Conservation (phyloP, 2,113 vertebrate species). For the Brachypteracias leptosomus region DNA sequence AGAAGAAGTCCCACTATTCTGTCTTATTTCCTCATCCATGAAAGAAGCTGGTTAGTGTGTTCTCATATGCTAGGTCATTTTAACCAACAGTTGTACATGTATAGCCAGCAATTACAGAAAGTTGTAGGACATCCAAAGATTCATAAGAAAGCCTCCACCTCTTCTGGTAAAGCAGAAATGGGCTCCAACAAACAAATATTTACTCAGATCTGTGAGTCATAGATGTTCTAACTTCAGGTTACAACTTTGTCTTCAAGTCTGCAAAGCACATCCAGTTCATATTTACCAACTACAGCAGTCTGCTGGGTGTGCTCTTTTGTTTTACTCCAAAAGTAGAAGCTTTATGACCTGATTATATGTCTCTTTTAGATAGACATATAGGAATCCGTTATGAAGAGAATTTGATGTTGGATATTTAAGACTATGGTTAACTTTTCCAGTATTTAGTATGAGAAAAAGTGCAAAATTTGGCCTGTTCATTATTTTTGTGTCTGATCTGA, state of each 20-base stretch:
- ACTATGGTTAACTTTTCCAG: background rate
- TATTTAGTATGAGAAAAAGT: background rate
- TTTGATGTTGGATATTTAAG: background rate
- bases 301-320: background rate
- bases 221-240: background rate
- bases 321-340: background rate
- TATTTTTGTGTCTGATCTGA: background rate
- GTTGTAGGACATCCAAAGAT: background rate
- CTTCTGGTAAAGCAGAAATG: conserved; percentile 8
- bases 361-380: background rate
- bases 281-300: background rate
- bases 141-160: background rate
- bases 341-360: background rate
- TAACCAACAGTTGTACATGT: background rate
- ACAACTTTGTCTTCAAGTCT: background rate
- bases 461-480: background rate
- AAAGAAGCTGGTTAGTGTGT: background rate
- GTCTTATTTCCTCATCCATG: background rate
- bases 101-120: conserved; percentile 7
- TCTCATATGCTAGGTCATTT: background rate
- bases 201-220: conserved; percentile 7
- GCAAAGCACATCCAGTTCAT: background rate
- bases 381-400: background rate
- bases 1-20: background rate
- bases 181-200: conserved; percentile 34